A percentile compares a stretch with the other conserved stretches of the same genome.
These are phyloP conservation scores for Drosophila anceps DNA, from an alignment of 2,888 invertebrate genomes.

Conservation along the genomic window DNA sequence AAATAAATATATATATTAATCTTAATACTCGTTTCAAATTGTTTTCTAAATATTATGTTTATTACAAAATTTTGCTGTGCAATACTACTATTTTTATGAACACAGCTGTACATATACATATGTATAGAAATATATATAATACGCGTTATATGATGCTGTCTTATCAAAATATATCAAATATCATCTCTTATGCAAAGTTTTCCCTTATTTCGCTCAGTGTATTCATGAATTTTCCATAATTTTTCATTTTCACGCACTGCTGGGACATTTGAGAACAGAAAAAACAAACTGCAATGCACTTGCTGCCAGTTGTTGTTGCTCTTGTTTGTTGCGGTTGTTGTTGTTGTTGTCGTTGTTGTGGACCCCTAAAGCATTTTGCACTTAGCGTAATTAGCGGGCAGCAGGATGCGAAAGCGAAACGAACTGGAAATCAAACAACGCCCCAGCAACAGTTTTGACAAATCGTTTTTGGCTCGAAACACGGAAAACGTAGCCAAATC, in stretches of 20 bases:
- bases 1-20: too few species aligned
- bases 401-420: constrained; percentile 28
- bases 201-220: constrained; percentile 4
- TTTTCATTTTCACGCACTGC: constrained; percentile 79
- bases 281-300: constrained; percentile 26
- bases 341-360: constrained; percentile 4
- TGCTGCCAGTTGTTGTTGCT: constrained; percentile 19
- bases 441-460: constrained; percentile 50
- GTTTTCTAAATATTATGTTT: too few species aligned
- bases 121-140: neutral
- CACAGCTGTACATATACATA: too few species aligned
- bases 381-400: constrained; percentile 73
- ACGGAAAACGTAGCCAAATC: constrained; percentile 11
- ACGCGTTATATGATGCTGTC: neutral
- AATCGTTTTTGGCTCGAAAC: constrained; percentile 24
- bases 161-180: neutral
- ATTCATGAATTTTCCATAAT: constrained; percentile 70
- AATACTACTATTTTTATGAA: too few species aligned
- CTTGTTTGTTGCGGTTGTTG: constrained; percentile 4
- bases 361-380: constrained; percentile 53
- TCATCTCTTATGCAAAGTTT: too few species aligned
- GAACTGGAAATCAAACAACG: constrained; percentile 44
- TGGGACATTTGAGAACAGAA: constrained; percentile 72
- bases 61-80: too few species aligned
- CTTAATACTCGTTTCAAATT: too few species aligned